Evolutionary conservation across 1,140 invertebrate species (phyloP).

Genomic region (Drepana arcuata): DNA sequence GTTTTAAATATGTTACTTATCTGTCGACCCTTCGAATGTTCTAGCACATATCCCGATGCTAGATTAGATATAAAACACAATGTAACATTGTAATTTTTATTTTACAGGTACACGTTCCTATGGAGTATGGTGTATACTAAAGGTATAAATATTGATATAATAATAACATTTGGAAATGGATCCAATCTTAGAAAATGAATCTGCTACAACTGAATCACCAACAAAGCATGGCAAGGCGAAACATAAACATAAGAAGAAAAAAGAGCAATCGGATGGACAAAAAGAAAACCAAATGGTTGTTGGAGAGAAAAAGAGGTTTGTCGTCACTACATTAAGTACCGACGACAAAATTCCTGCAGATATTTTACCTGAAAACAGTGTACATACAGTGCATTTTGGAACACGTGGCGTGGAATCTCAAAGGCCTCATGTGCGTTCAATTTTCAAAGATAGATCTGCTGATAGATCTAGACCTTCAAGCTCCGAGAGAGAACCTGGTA

Average conservation of each 20-base stretch:
- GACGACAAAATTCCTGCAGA: slow-evolving; percentile 42
- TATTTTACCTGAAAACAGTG: slow-evolving; percentile 43
- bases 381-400: slow-evolving; percentile 62
- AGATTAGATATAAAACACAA: too few relatives aligned
- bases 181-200: slow-evolving; percentile 67
- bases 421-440: slow-evolving; percentile 54
- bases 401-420: slow-evolving; percentile 61
- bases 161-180: slow-evolving; percentile 43
- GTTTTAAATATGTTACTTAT: too few relatives aligned
- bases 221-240: slow-evolving; percentile 53
- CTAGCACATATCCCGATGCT: too few relatives aligned
- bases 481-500: slow-evolving; percentile 41
- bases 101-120: slow-evolving; percentile 32
- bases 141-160: slow-evolving; percentile 27
- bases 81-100: slow-evolving; percentile 18
- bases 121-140: slow-evolving; percentile 43
- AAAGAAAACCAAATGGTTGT: slow-evolving; percentile 51
- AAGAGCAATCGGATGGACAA: slow-evolving; percentile 30
- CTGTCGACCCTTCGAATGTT: too few relatives aligned
- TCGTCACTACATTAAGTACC: slow-evolving; percentile 52
- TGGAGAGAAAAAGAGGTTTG: slow-evolving; percentile 52
- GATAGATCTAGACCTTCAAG: slow-evolving; percentile 50
- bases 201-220: slow-evolving; percentile 46
- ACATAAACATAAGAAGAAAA: slow-evolving; percentile 59
- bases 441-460: slow-evolving; percentile 53